These are phyloP conservation scores for Rhinella marina DNA, from an alignment of 2,797 vertebrate species.

Conservation along the genomic window DNA sequence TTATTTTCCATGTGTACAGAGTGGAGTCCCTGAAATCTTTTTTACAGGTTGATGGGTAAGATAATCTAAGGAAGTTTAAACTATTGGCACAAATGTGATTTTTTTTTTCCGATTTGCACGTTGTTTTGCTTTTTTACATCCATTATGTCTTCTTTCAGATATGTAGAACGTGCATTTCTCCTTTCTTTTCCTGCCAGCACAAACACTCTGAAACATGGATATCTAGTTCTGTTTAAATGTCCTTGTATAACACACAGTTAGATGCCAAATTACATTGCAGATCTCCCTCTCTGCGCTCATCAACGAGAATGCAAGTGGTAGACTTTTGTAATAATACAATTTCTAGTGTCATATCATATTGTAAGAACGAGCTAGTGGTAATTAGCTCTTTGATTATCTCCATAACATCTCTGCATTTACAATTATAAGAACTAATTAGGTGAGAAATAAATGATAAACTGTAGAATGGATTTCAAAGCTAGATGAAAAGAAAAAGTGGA, in stretches of 20 bases:
- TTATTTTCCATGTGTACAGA: not conserved
- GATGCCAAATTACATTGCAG: conserved; percentile 42
- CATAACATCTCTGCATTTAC: conserved; percentile 57
- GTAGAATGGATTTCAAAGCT: conserved; percentile 47
- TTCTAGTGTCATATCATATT: conserved; percentile 57
- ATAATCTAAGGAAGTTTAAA: not conserved
- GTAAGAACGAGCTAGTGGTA: conserved; percentile 50
- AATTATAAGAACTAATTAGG: conserved; percentile 60
- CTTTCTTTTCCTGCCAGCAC: conserved; percentile 28
- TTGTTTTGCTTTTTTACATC: not conserved
- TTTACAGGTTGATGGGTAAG: not conserved
- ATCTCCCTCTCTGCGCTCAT: conserved; percentile 34
- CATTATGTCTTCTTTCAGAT: not conserved
- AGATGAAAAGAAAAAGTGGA: not conserved
- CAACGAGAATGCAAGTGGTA: conserved; percentile 28
- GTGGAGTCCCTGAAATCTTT: not conserved
- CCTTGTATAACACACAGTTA: conserved; percentile 45
- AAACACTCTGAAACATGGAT: conserved; percentile 23
- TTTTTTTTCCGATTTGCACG: not conserved
- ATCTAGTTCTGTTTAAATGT: conserved; percentile 41
- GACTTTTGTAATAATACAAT: conserved; percentile 55
- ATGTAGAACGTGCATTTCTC: conserved; percentile 11
- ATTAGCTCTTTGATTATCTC: conserved; percentile 58
- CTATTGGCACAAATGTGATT: conserved; percentile 2
- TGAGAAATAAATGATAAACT: conserved; percentile 57